phyloP scores from a whole-genome alignment of 2,113 vertebrate species.

The Nettapus auritus region DNA sequence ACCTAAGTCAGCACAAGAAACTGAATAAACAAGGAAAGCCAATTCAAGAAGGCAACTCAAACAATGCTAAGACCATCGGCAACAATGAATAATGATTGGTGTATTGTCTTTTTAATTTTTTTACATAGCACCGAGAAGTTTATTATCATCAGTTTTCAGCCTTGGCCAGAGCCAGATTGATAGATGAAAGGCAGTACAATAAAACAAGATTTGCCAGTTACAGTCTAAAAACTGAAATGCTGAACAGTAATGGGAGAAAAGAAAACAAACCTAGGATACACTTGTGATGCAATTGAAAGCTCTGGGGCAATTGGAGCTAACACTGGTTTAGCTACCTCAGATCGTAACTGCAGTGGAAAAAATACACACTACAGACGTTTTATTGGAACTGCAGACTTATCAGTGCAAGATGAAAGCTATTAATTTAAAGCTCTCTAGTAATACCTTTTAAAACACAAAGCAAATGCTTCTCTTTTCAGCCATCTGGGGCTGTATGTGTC shows the following conservation, averaged over 20 bases:
- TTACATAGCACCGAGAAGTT: not conserved
- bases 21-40: not conserved
- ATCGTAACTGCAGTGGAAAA: not conserved
- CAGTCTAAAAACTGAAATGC: not conserved
- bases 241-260: not conserved
- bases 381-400: not conserved
- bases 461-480: not conserved
- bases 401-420: not conserved
- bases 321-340: not conserved
- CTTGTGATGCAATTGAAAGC: not conserved
- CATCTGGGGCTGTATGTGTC: rapidly evolving
- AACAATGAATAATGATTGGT: not conserved
- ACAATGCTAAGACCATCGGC: not conserved
- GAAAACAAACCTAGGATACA: not conserved
- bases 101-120: not conserved
- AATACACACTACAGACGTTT: not conserved
- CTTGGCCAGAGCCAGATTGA: not conserved
- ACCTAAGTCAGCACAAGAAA: not conserved
- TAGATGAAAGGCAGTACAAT: not conserved
- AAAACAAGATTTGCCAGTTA: not conserved
- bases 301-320: not conserved
- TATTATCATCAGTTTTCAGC: not conserved
- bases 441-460: not conserved
- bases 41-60: not conserved
- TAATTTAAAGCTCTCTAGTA: not conserved